Evolutionary conservation across 2,888 invertebrate species (phyloP).

Genomic region (Furcula furcula): DNA sequence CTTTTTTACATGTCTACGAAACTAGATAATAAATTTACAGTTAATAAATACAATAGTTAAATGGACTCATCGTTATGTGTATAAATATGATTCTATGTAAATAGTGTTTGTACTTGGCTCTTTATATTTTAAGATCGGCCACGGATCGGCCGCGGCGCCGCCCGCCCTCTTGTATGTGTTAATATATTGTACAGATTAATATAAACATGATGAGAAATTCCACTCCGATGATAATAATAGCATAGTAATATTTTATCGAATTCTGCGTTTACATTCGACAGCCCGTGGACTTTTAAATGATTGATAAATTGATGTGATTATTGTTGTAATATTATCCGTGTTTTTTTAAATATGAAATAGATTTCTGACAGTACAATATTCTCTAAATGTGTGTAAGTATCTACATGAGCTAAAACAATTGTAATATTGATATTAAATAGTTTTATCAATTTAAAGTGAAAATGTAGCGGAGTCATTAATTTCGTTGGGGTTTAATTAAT

Average conservation of each 20-base stretch:
- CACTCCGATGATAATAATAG: conserved; percentile 7
- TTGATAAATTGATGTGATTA: not conserved
- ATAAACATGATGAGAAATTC: conserved; percentile 3
- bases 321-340: too few relatives aligned
- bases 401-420: too few relatives aligned
- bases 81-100: conserved; percentile 58
- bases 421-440: too few relatives aligned
- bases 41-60: conserved; percentile 35
- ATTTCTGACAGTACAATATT: too few relatives aligned
- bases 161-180: conserved; percentile 2
- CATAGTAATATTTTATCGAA: conserved; percentile 2
- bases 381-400: too few relatives aligned
- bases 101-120: conserved; percentile 64
- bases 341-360: too few relatives aligned
- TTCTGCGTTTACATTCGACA: conserved; percentile 5
- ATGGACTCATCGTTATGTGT: conserved; percentile 54
- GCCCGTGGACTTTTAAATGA: conserved; percentile 4
- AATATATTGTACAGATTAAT: conserved; percentile 13
- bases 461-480: too few relatives aligned
- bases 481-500: too few relatives aligned
- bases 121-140: conserved; percentile 44
- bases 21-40: conserved; percentile 47
- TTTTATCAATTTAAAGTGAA: too few relatives aligned
- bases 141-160: conserved; percentile 7
- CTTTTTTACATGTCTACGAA: conserved; percentile 78